phyloP scores from a whole-genome alignment of 64 coral and sea anemone genomes.

The Trachythela sp. region DNA sequence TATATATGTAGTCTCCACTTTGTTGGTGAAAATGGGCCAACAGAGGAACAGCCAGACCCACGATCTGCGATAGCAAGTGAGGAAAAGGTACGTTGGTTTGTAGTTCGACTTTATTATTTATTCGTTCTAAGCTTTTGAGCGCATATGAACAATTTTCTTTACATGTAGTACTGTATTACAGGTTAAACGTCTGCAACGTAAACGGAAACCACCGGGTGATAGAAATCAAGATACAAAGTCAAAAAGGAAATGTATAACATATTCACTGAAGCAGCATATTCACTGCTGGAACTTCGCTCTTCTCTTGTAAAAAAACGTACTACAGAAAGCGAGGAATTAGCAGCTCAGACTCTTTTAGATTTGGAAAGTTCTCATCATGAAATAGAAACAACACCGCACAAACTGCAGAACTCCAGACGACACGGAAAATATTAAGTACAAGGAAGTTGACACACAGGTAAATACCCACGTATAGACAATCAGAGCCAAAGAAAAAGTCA shows the following conservation, averaged over 20 bases:
- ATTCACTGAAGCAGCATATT: neutral
- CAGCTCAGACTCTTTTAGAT: neutral
- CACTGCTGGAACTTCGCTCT: neutral
- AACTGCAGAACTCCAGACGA: neutral
- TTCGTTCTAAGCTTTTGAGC: neutral
- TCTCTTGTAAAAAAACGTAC: neutral
- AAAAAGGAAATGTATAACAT: neutral
- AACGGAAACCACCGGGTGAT: neutral
- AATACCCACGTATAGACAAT: no score
- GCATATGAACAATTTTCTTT: neutral
- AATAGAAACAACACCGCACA: no score
- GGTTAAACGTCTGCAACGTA: neutral
- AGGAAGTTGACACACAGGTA: no score
- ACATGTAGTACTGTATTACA: neutral
- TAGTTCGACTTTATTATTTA: neutral
- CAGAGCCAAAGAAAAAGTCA: no score
- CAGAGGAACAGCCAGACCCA: neutral
- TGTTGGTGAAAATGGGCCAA: slow-evolving; percentile 20
- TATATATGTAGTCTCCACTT: slow-evolving; percentile 10
- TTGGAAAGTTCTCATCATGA: no score
- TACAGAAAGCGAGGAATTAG: neutral
- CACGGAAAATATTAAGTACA: no score
- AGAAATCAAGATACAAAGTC: neutral
- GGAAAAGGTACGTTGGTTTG: neutral
- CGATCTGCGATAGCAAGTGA: neutral